Conservation (phyloP, 2,797 vertebrate genomes). For the Hippocampus kuda region DNA sequence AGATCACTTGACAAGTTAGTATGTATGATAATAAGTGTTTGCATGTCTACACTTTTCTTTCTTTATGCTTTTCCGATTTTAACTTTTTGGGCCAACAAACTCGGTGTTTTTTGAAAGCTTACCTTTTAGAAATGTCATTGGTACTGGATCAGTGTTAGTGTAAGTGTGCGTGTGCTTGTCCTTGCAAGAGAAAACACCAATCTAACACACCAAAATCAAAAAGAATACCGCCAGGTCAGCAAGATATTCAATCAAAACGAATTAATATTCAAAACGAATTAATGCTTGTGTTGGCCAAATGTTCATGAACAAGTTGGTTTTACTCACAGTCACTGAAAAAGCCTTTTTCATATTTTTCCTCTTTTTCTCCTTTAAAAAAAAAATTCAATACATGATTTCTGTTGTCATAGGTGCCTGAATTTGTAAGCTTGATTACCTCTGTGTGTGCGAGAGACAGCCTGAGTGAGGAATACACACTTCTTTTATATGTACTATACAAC, state of each 20-base stretch:
- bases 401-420: slow-evolving; percentile 69
- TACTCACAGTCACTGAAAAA: slow-evolving; percentile 36
- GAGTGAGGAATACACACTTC: slow-evolving; percentile 33
- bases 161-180: slow-evolving; percentile 31
- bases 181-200: slow-evolving; percentile 45
- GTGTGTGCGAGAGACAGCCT: slow-evolving; percentile 51
- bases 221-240: slow-evolving; percentile 15
- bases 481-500: slow-evolving; percentile 60
- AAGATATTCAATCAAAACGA: slow-evolving; percentile 8
- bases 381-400: slow-evolving; percentile 39
- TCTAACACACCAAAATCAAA: slow-evolving; percentile 28
- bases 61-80: slow-evolving; percentile 37
- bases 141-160: slow-evolving; percentile 48
- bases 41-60: slow-evolving; percentile 59
- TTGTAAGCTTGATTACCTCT: slow-evolving; percentile 73
- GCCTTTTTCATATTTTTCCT: slow-evolving; percentile 35
- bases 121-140: slow-evolving; percentile 43
- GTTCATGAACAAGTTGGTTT: slow-evolving; percentile 38
- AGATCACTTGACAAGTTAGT: slow-evolving; percentile 58
- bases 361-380: slow-evolving; percentile 13
- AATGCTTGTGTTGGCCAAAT: slow-evolving; percentile 28
- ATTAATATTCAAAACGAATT: slow-evolving; percentile 23
- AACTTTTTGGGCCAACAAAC: slow-evolving; percentile 43
- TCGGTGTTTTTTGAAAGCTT: slow-evolving; percentile 46
- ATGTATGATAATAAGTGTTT: slow-evolving; percentile 65